Conservation (phyloP, 2,888 invertebrate genomes). For the Cryptophagus acutangulus region DNA sequence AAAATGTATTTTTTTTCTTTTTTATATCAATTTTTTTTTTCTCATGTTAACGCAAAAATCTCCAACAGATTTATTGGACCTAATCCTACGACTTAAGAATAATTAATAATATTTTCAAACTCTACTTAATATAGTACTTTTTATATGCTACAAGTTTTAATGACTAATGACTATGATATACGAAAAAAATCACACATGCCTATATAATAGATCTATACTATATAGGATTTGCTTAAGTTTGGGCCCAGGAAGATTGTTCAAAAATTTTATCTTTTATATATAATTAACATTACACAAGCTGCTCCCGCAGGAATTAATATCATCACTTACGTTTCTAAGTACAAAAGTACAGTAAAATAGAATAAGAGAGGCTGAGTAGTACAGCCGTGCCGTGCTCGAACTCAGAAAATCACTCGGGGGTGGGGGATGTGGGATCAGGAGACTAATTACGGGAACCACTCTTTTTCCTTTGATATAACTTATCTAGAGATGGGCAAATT, state of each 20-base stretch:
- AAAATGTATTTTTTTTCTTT: constrained; percentile 30
- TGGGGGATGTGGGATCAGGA: constrained; percentile 16
- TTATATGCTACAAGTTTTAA: constrained; percentile 41
- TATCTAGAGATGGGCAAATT: too few species aligned
- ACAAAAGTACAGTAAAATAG: constrained; percentile 35
- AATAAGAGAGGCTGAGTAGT: constrained; percentile 22
- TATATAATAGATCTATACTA: constrained; percentile 39
- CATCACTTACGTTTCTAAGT: constrained; percentile 41
- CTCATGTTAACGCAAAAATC: too few species aligned
- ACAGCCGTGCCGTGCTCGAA: constrained; percentile 42
- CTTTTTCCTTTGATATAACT: too few species aligned
- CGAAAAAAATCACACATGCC: constrained; percentile 50
- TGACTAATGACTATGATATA: constrained; percentile 48
- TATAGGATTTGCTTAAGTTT: constrained; percentile 48
- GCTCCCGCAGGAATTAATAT: constrained; percentile 39
- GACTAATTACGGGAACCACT: too few species aligned
- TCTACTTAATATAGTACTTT: constrained; percentile 30
- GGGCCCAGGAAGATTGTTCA: constrained; percentile 52
- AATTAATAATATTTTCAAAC: constrained; percentile 21
- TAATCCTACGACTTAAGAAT: constrained; percentile 19
- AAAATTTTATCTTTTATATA: constrained; percentile 31
- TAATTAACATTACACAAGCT: constrained; percentile 36
- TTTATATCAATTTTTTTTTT: neutral
- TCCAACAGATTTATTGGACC: too few species aligned
- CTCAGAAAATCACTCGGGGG: constrained; percentile 12